phyloP scores from a whole-genome alignment of 2,113 vertebrate species.

The Oxyruncus cristatus region DNA sequence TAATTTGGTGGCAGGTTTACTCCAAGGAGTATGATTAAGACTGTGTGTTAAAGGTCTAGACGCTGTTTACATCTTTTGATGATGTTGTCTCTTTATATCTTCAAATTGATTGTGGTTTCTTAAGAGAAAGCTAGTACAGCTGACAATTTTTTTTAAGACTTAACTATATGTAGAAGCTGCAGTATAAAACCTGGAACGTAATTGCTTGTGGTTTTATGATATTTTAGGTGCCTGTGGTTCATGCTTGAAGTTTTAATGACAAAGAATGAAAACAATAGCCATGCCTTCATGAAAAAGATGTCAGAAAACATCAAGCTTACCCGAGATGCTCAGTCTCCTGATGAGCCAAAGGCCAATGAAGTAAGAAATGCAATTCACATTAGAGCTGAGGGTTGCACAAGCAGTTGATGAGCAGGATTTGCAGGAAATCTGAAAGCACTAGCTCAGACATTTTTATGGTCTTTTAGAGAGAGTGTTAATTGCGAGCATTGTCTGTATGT shows the following conservation, averaged over 20 bases:
- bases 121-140: not conserved
- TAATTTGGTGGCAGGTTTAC: not conserved
- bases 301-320: conserved; percentile 98
- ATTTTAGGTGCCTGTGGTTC: conserved; percentile 93
- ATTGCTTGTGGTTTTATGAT: conserved; percentile 24
- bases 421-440: not conserved
- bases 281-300: conserved; percentile 97
- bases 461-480: not conserved
- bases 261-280: conserved; percentile 99
- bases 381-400: not conserved
- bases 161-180: not conserved
- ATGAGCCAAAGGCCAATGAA: conserved; percentile 95
- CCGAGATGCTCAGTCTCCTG: conserved; percentile 94
- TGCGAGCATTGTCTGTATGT: not conserved
- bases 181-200: not conserved
- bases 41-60: not conserved
- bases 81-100: not conserved
- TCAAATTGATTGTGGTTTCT: not conserved
- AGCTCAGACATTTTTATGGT: not conserved
- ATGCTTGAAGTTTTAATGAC: conserved; percentile 99
- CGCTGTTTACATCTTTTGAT: not conserved
- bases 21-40: not conserved
- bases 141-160: not conserved
- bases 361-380: conserved; percentile 68
- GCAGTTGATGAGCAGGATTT: not conserved